Evolutionary conservation across 2,797 vertebrate genomes (phyloP).

Genomic region (Capromys pilorides): DNA sequence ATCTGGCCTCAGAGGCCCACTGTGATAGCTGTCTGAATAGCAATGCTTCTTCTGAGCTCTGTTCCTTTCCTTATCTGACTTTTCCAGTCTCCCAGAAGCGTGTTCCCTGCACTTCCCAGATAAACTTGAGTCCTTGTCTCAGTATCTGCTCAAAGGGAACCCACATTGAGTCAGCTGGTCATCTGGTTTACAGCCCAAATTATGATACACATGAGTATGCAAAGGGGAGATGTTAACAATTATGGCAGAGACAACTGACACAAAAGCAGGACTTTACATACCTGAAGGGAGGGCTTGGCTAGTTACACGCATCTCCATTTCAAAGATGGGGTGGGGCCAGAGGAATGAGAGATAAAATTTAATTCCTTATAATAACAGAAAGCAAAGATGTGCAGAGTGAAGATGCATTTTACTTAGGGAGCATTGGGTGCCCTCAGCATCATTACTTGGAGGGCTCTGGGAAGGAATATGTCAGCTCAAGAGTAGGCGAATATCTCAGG

Average conservation of each 20-base stretch:
- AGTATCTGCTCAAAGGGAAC: background rate
- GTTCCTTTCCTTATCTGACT: background rate
- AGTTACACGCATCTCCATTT: background rate
- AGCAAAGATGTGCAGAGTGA: background rate
- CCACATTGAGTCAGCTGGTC: background rate
- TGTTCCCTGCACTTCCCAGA: background rate
- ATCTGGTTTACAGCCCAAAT: background rate
- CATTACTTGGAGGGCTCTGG: background rate
- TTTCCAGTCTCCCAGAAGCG: background rate
- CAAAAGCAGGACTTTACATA: background rate
- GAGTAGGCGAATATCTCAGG: conserved; percentile 31
- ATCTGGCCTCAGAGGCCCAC: background rate
- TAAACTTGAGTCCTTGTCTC: background rate
- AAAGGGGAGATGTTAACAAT: background rate
- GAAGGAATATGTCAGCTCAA: conserved; percentile 19
- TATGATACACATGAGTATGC: background rate
- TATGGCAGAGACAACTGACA: background rate
- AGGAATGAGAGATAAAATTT: background rate
- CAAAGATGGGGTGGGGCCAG: background rate
- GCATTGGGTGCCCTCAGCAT: background rate
- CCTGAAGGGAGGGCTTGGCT: background rate
- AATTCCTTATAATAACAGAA: background rate
- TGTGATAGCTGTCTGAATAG: background rate
- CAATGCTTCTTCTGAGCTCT: too few relatives aligned
- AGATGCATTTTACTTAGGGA: background rate